Conservation (phyloP, 2,888 invertebrate genomes). For the Machimus atricapillus region DNA sequence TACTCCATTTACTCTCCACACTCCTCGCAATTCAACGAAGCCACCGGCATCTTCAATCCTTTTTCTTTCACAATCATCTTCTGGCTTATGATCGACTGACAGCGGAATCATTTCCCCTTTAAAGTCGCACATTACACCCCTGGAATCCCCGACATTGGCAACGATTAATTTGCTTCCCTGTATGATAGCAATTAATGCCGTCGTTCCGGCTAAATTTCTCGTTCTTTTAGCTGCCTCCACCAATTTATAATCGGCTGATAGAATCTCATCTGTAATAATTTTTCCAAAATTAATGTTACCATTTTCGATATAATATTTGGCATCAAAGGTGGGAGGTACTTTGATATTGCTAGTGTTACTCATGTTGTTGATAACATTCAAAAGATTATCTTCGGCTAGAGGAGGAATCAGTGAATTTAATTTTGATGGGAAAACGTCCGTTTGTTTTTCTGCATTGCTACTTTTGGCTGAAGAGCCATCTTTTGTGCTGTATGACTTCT, state of each 20-base stretch:
- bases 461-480: constrained; percentile 68
- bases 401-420: constrained; percentile 58
- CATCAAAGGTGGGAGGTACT: constrained; percentile 57
- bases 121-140: constrained; percentile 93
- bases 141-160: constrained; percentile 95
- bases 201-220: constrained; percentile 83
- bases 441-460: constrained; percentile 58
- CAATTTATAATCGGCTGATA: constrained; percentile 82
- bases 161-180: constrained; percentile 84
- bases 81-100: constrained; percentile 96
- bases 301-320: constrained; percentile 74
- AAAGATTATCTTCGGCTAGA: constrained; percentile 54
- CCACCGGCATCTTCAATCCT: constrained; percentile 95
- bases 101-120: constrained; percentile 89
- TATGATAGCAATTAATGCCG: constrained; percentile 87
- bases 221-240: constrained; percentile 84
- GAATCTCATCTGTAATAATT: constrained; percentile 84
- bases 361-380: constrained; percentile 54
- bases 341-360: constrained; percentile 49
- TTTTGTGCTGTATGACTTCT: constrained; percentile 64
- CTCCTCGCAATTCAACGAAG: constrained; percentile 92
- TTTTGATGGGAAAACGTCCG: constrained; percentile 59
- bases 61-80: constrained; percentile 76
- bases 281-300: constrained; percentile 82
- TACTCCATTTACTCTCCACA: constrained; percentile 95